Conservation (phyloP, 2,113 vertebrate species). For the Petrocephalus microphthalmus region DNA sequence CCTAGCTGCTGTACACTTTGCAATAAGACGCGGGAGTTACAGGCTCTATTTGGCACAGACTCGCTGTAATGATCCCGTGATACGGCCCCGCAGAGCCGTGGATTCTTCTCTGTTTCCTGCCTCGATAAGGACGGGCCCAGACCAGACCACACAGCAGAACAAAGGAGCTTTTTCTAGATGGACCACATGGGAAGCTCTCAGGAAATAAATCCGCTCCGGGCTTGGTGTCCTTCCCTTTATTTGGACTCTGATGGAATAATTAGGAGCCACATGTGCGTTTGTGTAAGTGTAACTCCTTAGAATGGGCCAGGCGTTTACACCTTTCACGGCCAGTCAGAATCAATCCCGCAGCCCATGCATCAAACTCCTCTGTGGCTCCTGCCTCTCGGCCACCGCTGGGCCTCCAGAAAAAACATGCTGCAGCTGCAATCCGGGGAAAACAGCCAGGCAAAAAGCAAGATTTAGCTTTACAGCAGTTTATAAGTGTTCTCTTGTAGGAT, state of each 20-base stretch:
- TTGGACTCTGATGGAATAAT: background rate
- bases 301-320: background rate
- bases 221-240: background rate
- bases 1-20: background rate
- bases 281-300: background rate
- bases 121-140: background rate
- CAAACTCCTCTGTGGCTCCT: background rate
- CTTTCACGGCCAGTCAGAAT: conserved; percentile 3
- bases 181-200: background rate
- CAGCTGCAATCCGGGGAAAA: conserved; percentile 4
- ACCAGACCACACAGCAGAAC: background rate
- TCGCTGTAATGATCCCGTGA: background rate
- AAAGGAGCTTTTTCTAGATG: background rate
- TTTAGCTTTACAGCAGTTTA: background rate
- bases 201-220: background rate
- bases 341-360: conserved; percentile 10
- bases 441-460: background rate
- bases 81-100: background rate
- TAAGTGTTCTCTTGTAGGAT: background rate
- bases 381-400: background rate
- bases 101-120: background rate
- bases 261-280: background rate
- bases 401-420: background rate
- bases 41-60: background rate
- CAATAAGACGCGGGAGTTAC: background rate